Percentiles rank a stretch among this genome's conserved stretches.
Conservation (phyloP, 2,113 vertebrate genomes). For the Myotis brandtii region DNA sequence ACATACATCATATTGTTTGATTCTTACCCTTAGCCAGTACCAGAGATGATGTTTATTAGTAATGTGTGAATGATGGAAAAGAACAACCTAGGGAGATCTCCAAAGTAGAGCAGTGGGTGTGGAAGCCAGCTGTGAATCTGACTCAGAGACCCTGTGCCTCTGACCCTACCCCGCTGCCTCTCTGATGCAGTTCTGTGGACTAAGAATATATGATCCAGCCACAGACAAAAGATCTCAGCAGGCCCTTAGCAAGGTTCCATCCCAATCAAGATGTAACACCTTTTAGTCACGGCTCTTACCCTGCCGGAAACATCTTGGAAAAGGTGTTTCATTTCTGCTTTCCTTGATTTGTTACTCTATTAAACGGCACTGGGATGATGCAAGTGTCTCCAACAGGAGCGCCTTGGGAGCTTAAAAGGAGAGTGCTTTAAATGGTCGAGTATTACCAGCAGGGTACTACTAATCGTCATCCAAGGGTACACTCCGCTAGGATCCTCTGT, state of each 20-base stretch:
- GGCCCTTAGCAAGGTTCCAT: neutral
- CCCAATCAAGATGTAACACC: neutral
- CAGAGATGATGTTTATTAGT: neutral
- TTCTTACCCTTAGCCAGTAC: neutral
- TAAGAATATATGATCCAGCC: neutral
- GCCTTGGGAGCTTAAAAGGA: neutral
- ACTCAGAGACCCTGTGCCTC: neutral
- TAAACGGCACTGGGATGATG: neutral
- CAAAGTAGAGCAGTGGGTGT: neutral
- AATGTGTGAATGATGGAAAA: neutral
- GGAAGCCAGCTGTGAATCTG: neutral
- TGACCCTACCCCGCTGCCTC: neutral
- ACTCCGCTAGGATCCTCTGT: neutral
- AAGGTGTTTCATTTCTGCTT: neutral
- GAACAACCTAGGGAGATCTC: neutral
- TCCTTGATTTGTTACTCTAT: neutral
- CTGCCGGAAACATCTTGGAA: neutral
- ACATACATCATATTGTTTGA: neutral
- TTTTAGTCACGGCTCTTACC: neutral
- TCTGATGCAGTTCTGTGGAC: neutral
- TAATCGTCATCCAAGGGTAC: neutral
- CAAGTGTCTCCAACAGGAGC: neutral
- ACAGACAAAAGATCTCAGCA: neutral
- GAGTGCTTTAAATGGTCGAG: neutral
- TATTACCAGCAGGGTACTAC: rapidly evolving